Percentiles rank a stretch among this genome's conserved stretches.
These are phyloP conservation scores for Desoria tigrina DNA, from an alignment of 2,888 invertebrate genomes.

Conservation along the genomic window DNA sequence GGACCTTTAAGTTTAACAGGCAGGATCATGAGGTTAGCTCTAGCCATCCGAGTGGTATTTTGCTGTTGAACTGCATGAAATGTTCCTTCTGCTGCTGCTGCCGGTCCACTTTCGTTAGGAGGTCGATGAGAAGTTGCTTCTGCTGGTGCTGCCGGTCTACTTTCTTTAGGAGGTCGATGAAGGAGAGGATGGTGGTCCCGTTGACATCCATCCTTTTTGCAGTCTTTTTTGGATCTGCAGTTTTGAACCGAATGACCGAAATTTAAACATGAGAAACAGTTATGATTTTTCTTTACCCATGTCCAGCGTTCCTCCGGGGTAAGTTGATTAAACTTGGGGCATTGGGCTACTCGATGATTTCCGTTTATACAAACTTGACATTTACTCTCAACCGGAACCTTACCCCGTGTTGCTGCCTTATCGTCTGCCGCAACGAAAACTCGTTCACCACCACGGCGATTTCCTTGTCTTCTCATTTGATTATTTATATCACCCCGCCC, in stretches of 20 bases:
- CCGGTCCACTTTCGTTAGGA: no score
- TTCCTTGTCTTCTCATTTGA: no score
- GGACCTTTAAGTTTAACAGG: conserved; percentile 15
- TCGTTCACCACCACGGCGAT: no score
- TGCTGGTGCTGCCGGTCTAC: no score
- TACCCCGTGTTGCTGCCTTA: no score
- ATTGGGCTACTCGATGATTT: conserved; percentile 11
- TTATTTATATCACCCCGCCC: no score
- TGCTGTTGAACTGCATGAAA: background rate
- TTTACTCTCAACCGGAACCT: background rate
- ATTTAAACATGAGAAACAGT: conserved; percentile 18
- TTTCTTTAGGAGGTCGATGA: no score
- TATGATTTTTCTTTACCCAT: background rate
- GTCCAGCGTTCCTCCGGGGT: conserved; percentile 4
- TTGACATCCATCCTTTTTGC: conserved; percentile 11
- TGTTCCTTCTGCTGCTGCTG: background rate
- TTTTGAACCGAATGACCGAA: background rate
- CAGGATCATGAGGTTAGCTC: conserved; percentile 11
- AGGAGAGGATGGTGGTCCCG: conserved; percentile 9
- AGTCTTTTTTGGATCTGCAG: background rate
- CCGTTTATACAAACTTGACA: conserved; percentile 6
- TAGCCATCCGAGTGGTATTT: background rate
- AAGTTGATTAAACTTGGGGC: background rate
- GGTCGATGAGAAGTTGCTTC: no score
- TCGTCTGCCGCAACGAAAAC: no score